phyloP scores from a whole-genome alignment of 2,888 invertebrate species.

The Actias luna region DNA sequence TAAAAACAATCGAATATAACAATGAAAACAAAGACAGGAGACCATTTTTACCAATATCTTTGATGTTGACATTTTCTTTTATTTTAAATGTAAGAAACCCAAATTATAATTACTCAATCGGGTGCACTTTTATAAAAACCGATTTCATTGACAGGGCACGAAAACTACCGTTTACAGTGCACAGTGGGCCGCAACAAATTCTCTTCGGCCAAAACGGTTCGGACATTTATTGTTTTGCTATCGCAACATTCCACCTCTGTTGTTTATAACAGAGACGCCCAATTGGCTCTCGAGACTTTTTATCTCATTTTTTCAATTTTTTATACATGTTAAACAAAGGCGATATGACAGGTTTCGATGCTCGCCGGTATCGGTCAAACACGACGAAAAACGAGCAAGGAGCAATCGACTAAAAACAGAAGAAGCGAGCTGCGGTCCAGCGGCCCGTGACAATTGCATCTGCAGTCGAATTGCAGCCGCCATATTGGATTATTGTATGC shows the following conservation, averaged over 20 bases:
- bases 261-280: conserved; percentile 79
- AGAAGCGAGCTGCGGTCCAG: conserved; percentile 59
- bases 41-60: not conserved
- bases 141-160: conserved; percentile 67
- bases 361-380: conserved; percentile 66
- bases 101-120: not conserved
- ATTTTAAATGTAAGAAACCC: not conserved
- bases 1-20: not conserved
- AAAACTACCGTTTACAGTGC: conserved; percentile 70
- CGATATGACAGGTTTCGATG: conserved; percentile 78
- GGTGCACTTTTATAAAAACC: conserved; percentile 42
- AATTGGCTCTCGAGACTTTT: conserved; percentile 79
- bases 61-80: not conserved
- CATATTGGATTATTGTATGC: conserved; percentile 72
- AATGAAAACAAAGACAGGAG: not conserved
- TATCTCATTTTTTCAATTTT: conserved; percentile 61
- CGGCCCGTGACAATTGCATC: conserved; percentile 78
- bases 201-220: conserved; percentile 68
- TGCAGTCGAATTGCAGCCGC: conserved; percentile 66
- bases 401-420: conserved; percentile 75
- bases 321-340: conserved; percentile 71
- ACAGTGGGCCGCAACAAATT: conserved; percentile 67
- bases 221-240: conserved; percentile 79
- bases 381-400: conserved; percentile 73
- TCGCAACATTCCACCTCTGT: conserved; percentile 78